Base-by-base conservation (phyloP, 2,797 vertebrate genomes). In the Streptopelia turtur region DNA sequence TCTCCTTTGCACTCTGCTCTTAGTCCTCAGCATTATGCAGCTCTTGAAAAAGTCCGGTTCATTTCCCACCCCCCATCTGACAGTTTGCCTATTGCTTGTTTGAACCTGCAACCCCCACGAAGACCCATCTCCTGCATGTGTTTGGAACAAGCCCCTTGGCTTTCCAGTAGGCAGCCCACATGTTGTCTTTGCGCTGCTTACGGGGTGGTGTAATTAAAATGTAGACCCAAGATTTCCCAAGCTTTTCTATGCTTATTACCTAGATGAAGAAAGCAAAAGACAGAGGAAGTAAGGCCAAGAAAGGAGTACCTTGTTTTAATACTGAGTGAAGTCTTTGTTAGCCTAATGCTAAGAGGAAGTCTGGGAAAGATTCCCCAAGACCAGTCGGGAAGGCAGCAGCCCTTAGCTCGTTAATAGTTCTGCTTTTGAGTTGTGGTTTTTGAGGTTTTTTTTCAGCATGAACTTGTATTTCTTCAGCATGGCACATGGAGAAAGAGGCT, bases 131-230 rank as follows among this genome's bases (percentile, higher is more conserved):
- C 49, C 28, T 61, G 9, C 16, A 6, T 33, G 5, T 30, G 27
- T 59, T 80, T 70, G 56, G 74, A 55, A 66, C 2, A 1, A 70
- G 21, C 23, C 35, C 20, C 2, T 5, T 83, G 53, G 28, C 76
- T 64, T 53, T 77, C 53, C 35, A 33, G 5, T 35, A 64, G 69
- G 65, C 53, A 74, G 57, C 16, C 14, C 39, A 1, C n/a, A 24
- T 37, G 33, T 70, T 16, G 0, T 57, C 37, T 56, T 75, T 56
- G 24, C 0, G 0, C 41, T 4, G 1, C 18, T 68, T 69, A 16
- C 17, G 33, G 35, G 16, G 37, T 2, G 2, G 27, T 47, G 18
- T 76, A 33, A 53, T 61, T 75, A 41, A 89, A 85, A 80, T 70
- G 31, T 39, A 77, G 65, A 37, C 4, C 41, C 37, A 56, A 9